Evolutionary conservation across 2,888 invertebrate genomes (phyloP), one percentile per base, ranked within the genome.

Genomic region (Ariolimax columbianus): DNA sequence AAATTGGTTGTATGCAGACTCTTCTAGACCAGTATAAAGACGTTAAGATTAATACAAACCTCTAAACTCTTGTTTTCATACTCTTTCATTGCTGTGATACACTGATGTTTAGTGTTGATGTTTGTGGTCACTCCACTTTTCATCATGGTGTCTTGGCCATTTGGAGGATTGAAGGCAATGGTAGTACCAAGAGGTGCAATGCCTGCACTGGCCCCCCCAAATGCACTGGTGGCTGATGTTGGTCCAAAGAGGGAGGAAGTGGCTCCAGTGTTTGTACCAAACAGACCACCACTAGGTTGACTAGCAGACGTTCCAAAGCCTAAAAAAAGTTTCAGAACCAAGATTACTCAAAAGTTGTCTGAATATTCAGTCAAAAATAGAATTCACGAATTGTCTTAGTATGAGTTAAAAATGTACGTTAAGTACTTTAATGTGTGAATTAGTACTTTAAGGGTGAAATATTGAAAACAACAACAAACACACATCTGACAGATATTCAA

Each of bases 81-180:
- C 93, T 99, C 98, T 95, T 98, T 98, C 99, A 99, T 99, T 86
- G 98, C 98, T 0, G 98, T 98, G 87, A 99, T 99, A 94, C 99
- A 99, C 93, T 98, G 97, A 93, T 98, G 98, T 90, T 97, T 96
- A 0, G 98, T 99, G 91, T 96, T 97, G 89, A 99, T 98, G 92
- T 96, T 96, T 79, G 91, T 90, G 3, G 97, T 96, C 3, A 96
- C 95, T 0, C 98, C 98, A 88, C 96, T 96, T 94, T 98, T 98
- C 91, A 93, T 89, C 93, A 94, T 92, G 2, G 93, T 92, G 86
- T 99, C 99, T 0, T 97, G 97, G 1, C 98, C 98, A 47, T 96
- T 96, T 0, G 97, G 96, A 0, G 98, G 97, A 89, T 96, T 96
- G 94, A 98, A 99, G 93, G 99, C 98, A 0, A 97, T 95, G 6